A percentile compares a stretch with the other conserved stretches of the same genome.
Evolutionary conservation across 53 echinoderm and acorn worm genomes (phyloP).

Genomic region (Paracentrotus lividus): DNA sequence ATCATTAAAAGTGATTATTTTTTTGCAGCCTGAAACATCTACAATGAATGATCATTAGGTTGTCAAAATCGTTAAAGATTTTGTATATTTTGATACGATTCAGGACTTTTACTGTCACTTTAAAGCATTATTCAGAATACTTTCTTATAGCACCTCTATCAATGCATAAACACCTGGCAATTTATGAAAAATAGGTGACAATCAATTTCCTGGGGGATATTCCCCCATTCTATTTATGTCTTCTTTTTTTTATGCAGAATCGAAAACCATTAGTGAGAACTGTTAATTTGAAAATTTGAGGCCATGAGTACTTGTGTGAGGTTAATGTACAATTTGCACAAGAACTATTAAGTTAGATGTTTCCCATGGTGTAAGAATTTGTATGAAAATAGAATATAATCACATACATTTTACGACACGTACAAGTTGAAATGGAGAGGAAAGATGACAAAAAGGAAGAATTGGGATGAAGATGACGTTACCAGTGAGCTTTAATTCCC

Average conservation of each 20-base stretch:
- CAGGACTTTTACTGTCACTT: too few species aligned
- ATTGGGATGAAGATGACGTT: not conserved
- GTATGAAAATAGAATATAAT: conserved; percentile 3
- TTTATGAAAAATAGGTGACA: not conserved
- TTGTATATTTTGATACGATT: too few species aligned
- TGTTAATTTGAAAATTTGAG: conserved; percentile 10
- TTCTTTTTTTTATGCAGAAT: not conserved
- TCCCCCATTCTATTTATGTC: not conserved
- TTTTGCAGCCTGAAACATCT: not conserved
- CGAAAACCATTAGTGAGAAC: not conserved
- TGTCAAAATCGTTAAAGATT: not conserved
- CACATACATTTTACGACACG: not conserved
- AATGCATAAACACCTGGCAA: too few species aligned
- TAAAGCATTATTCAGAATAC: not conserved
- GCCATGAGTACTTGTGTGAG: not conserved
- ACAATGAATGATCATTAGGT: not conserved
- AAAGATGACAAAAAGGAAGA: not conserved
- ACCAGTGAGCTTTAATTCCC: too few species aligned
- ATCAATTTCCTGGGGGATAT: not conserved
- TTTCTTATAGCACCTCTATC: not conserved
- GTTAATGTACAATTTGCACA: conserved; percentile 20
- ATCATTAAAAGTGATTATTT: too few species aligned
- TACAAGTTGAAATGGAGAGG: not conserved
- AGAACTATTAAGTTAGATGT: not conserved
- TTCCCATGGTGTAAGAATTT: not conserved